Evolutionary conservation across 2,113 vertebrate species (phyloP).

Genomic region (Lamprotornis superbus): DNA sequence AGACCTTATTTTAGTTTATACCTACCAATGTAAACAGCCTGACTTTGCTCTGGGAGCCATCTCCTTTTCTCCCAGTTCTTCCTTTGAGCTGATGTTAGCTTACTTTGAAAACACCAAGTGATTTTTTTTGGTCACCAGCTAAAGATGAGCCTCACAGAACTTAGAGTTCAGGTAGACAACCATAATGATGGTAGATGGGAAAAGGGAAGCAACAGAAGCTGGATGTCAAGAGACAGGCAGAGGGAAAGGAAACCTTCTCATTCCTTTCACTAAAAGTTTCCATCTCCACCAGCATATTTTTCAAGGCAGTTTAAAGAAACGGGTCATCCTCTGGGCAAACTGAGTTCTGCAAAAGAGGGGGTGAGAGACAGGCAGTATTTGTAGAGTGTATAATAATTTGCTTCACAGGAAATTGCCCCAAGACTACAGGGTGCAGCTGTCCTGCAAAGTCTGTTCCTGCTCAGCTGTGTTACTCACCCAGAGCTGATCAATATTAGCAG

Average conservation of each 20-base stretch:
- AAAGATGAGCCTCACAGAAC: neutral
- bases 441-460: neutral
- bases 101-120: neutral
- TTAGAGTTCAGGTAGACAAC: neutral
- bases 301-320: neutral
- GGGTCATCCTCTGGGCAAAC: neutral
- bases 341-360: neutral
- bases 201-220: neutral
- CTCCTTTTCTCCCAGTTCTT: neutral
- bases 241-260: neutral
- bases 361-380: neutral
- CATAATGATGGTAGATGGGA: neutral
- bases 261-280: neutral
- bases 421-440: fast-evolving
- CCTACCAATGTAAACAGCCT: neutral
- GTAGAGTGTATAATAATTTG: neutral
- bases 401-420: neutral
- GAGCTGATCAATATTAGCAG: neutral
- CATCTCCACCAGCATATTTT: neutral
- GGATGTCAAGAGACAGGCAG: neutral
- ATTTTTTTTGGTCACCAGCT: neutral
- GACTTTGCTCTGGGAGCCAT: neutral
- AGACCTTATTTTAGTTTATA: neutral
- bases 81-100: neutral
- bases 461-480: neutral